Evolutionary conservation across 1,140 invertebrate species (phyloP).

Genomic region (Bathynomus jamesi): DNA sequence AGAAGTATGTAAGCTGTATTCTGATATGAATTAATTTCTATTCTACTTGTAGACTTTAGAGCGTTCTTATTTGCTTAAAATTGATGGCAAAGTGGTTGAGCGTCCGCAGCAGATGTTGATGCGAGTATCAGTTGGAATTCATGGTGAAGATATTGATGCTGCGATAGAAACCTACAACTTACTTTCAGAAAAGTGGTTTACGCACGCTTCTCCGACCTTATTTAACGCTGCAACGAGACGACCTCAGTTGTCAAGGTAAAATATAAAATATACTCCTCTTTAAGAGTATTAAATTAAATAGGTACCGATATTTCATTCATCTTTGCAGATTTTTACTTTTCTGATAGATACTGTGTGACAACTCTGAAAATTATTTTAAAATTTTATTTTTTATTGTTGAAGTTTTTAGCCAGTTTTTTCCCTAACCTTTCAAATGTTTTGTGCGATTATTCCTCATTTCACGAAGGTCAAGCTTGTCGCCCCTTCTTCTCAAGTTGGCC

Average conservation of each 20-base stretch:
- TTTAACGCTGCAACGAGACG: slow-evolving; percentile 87
- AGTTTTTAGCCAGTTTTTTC: no score
- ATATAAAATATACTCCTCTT: no score
- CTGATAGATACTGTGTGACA: no score
- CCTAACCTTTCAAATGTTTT: no score
- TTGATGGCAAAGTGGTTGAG: slow-evolving; percentile 88
- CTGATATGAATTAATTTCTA: not conserved
- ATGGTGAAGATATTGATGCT: slow-evolving; percentile 83
- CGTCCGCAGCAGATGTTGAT: slow-evolving; percentile 98
- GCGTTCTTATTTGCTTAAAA: slow-evolving; percentile 87
- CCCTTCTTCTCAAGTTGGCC: no score
- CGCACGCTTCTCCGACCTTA: slow-evolving; percentile 93
- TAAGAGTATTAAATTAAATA: no score
- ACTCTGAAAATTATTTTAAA: no score
- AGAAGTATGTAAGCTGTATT: not conserved
- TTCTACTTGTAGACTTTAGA: slow-evolving; percentile 66
- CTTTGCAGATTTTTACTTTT: no score
- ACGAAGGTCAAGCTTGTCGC: no score
- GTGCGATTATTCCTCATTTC: no score
- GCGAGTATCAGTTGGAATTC: slow-evolving; percentile 94
- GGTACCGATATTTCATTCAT: no score
- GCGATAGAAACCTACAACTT: slow-evolving; percentile 96
- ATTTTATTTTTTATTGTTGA: no score
- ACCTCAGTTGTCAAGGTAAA: slow-evolving; percentile 82
- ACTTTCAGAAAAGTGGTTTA: slow-evolving; percentile 92